These are phyloP conservation scores for Neodiprion virginianus DNA, from an alignment of 1,140 invertebrate genomes.

Conservation along the genomic window DNA sequence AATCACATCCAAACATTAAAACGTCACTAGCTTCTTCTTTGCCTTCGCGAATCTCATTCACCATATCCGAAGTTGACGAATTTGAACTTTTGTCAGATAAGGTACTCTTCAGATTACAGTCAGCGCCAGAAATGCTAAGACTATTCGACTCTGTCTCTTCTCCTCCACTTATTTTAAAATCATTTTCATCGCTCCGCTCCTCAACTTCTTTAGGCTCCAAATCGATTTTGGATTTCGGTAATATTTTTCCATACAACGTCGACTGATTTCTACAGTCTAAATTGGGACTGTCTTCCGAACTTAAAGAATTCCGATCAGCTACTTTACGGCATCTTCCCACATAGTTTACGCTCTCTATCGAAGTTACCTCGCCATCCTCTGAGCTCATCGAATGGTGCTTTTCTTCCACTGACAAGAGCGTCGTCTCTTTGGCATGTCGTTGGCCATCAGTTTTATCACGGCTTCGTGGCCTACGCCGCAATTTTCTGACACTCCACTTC, in stretches of 20 bases:
- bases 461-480: constrained; percentile 64
- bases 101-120: constrained; percentile 24
- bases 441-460: constrained; percentile 47
- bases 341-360: constrained; percentile 43
- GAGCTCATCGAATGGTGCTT: constrained; percentile 38
- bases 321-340: constrained; percentile 34
- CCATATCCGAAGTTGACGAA: neutral
- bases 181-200: constrained; percentile 13
- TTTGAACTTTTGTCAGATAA: constrained; percentile 23
- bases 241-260: constrained; percentile 42
- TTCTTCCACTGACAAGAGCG: constrained; percentile 44
- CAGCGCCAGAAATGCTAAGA: neutral
- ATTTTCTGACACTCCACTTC: constrained; percentile 73
- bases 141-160: neutral
- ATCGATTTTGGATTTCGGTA: constrained; percentile 26
- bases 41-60: constrained; percentile 22
- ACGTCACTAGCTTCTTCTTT: constrained; percentile 56
- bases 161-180: neutral
- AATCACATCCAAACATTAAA: constrained; percentile 63
- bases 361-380: constrained; percentile 44
- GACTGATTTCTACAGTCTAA: constrained; percentile 45
- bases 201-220: neutral
- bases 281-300: constrained; percentile 41
- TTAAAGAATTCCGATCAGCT: constrained; percentile 37
- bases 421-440: constrained; percentile 37